phyloP scores from a whole-genome alignment of 2,888 invertebrate genomes.

The Heliconius cydno region DNA sequence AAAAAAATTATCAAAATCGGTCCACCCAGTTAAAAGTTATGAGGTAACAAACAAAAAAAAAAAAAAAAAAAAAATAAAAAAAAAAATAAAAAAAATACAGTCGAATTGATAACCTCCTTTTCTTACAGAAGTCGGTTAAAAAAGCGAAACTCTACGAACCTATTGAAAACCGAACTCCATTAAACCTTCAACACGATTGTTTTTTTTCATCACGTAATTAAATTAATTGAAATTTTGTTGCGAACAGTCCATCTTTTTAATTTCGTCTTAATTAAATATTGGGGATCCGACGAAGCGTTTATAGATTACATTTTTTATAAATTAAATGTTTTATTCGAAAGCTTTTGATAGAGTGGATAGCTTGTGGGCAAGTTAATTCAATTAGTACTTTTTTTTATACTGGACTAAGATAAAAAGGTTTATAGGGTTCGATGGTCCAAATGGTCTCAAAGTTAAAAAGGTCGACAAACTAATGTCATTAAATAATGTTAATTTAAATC shows the following conservation, averaged over 20 bases:
- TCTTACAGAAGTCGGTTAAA: no score
- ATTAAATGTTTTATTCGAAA: slow-evolving; percentile 26
- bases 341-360: slow-evolving; percentile 8
- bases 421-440: neutral
- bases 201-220: slow-evolving; percentile 59
- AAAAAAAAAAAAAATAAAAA: no score
- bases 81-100: no score
- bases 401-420: neutral
- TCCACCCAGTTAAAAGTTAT: no score
- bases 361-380: slow-evolving; percentile 1
- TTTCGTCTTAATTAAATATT: slow-evolving; percentile 63
- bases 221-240: slow-evolving; percentile 67
- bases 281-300: slow-evolving; percentile 16
- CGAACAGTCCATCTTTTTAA: slow-evolving; percentile 60
- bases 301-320: slow-evolving; percentile 32
- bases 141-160: neutral
- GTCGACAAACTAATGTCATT: neutral
- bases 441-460: neutral
- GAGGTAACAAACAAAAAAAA: no score
- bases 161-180: slow-evolving; percentile 6
- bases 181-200: slow-evolving; percentile 26
- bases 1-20: no score
- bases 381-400: neutral
- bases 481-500: no score
- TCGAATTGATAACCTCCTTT: no score